These are phyloP conservation scores for Conus canariensis DNA, from an alignment of 2,888 invertebrate species.

Conservation along the genomic window DNA sequence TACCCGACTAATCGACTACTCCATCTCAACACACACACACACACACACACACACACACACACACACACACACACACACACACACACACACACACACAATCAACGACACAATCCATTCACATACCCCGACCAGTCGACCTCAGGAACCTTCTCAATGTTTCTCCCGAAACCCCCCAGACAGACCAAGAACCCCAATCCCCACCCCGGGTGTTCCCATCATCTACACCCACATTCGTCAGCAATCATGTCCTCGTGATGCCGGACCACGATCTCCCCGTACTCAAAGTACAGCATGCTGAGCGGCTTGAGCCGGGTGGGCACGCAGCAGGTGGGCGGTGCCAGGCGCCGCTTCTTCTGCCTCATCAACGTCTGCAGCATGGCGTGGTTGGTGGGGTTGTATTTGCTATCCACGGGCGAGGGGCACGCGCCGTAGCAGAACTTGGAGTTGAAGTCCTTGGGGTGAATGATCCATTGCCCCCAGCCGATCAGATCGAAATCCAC, in stretches of 20 bases:
- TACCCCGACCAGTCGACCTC: background rate
- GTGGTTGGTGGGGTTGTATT: slow-evolving; percentile 74
- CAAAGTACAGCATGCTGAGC: slow-evolving; percentile 76
- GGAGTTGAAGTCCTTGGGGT: slow-evolving; percentile 74
- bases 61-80: background rate
- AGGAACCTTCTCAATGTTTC: no score
- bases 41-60: background rate
- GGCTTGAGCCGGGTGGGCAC: slow-evolving; percentile 73
- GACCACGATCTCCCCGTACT: slow-evolving; percentile 73
- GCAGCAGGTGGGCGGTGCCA: slow-evolving; percentile 73
- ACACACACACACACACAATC: background rate
- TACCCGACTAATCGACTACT: background rate
- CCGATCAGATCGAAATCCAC: slow-evolving; percentile 75
- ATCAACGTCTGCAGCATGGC: slow-evolving; percentile 76
- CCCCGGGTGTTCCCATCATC: slow-evolving; percentile 51
- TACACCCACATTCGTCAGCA: slow-evolving; percentile 74
- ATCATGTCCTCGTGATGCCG: slow-evolving; percentile 76
- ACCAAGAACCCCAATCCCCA: no score
- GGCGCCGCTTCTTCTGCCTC: slow-evolving; percentile 64
- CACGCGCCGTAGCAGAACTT: slow-evolving; percentile 72
- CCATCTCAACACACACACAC: background rate
- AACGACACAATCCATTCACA: background rate
- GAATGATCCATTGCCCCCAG: slow-evolving; percentile 76
- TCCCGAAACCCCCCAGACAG: no score
- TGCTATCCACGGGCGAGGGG: slow-evolving; percentile 67